Evolutionary conservation across 2,113 vertebrate species (phyloP).

Genomic region (Barbus barbus): DNA sequence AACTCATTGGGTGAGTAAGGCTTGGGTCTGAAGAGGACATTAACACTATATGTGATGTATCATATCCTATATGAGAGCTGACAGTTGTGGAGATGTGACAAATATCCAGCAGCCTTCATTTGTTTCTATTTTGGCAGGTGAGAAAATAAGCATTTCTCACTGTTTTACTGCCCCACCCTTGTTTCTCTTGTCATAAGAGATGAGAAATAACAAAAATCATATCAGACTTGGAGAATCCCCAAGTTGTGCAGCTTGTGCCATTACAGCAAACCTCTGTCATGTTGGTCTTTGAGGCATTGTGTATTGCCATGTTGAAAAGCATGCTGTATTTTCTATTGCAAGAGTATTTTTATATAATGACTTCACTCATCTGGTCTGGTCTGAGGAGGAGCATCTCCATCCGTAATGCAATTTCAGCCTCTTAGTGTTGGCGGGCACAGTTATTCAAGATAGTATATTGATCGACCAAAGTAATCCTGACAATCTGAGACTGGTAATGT

Average conservation of each 20-base stretch:
- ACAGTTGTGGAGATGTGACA: constrained; percentile 48
- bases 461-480: constrained; percentile 1
- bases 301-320: neutral
- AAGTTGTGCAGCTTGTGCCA: neutral
- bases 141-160: neutral
- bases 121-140: neutral
- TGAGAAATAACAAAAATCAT: constrained; percentile 1
- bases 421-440: neutral
- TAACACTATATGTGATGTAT: neutral
- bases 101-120: constrained; percentile 38
- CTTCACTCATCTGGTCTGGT: neutral
- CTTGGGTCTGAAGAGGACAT: neutral
- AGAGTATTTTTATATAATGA: neutral
- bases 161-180: neutral
- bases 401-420: constrained; percentile 6
- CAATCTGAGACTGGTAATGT: constrained; percentile 3
- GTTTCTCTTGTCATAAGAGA: neutral
- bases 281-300: neutral
- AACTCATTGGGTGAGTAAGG: neutral
- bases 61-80: constrained; percentile 28
- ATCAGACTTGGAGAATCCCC: neutral
- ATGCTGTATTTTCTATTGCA: neutral
- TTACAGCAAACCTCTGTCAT: neutral
- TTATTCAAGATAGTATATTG: constrained; percentile 18
- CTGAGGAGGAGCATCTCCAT: constrained; percentile 2